Evolutionary conservation across 2,797 vertebrate genomes (phyloP).

Genomic region (Leptatherina wallacei): DNA sequence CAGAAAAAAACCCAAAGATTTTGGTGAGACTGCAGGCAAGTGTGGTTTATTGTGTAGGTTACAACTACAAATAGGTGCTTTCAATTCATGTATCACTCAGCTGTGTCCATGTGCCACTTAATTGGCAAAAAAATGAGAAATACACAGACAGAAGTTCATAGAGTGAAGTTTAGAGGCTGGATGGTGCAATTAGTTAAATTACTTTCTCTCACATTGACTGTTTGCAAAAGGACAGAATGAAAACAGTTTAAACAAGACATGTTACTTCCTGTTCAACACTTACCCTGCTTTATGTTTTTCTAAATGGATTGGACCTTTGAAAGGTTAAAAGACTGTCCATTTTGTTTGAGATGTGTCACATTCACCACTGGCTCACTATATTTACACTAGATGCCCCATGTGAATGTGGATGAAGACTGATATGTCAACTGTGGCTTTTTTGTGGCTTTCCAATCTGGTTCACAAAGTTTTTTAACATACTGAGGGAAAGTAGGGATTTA

Average conservation of each 20-base stretch:
- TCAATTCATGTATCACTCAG: neutral
- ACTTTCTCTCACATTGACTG: conserved; percentile 1
- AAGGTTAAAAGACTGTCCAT: neutral
- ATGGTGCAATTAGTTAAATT: neutral
- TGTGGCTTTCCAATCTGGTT: conserved; percentile 18
- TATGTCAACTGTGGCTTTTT: conserved; percentile 4
- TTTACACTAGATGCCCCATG: conserved; percentile 24
- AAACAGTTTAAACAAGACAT: conserved; percentile 3
- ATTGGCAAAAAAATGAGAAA: neutral
- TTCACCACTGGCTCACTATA: conserved; percentile 25
- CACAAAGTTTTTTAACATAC: conserved; percentile 19
- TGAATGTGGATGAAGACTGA: conserved; percentile 14
- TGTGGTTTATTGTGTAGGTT: neutral
- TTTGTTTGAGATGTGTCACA: conserved; percentile 41
- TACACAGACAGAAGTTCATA: neutral
- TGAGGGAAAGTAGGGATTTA: neutral
- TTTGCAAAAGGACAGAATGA: conserved; percentile 19
- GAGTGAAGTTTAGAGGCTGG: conserved; percentile 46
- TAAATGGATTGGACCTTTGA: neutral
- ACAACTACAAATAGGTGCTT: neutral
- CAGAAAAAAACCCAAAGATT: neutral
- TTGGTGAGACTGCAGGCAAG: neutral
- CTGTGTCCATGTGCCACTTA: neutral
- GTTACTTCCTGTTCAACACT: conserved; percentile 8
- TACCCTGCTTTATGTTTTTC: neutral